Evolutionary conservation across 2,888 invertebrate genomes (phyloP).

Genomic region (Hypselothyrea guttata): DNA sequence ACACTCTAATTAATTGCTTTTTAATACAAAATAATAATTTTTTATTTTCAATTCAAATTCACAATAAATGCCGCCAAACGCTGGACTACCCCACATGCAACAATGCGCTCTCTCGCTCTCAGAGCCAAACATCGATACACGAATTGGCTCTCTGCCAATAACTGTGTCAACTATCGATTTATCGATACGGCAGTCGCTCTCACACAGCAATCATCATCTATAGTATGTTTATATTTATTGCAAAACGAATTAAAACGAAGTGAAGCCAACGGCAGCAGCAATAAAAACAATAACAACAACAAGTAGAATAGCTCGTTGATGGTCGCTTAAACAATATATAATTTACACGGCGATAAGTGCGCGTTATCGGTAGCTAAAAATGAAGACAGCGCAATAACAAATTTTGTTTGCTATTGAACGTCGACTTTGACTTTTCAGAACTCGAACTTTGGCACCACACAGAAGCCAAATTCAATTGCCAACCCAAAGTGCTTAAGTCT

Average conservation of each 20-base stretch:
- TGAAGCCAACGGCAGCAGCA: constrained; percentile 9
- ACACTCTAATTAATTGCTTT: neutral
- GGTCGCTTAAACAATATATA: constrained; percentile 11
- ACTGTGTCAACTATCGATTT: constrained; percentile 3
- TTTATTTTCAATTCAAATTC: too few species aligned
- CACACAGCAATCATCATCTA: constrained; percentile 17
- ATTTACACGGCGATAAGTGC: constrained; percentile 21
- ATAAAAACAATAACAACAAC: constrained; percentile 7
- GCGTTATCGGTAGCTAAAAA: constrained; percentile 24
- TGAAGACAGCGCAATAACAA: constrained; percentile 3
- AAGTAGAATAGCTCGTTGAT: neutral
- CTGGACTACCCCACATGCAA: too few species aligned
- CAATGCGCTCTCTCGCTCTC: neutral
- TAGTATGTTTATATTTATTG: constrained; percentile 54
- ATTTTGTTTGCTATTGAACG: constrained; percentile 42
- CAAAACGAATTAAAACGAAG: constrained; percentile 45
- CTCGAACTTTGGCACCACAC: constrained; percentile 62
- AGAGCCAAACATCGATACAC: neutral
- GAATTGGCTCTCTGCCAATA: neutral
- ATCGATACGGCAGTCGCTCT: constrained; percentile 30
- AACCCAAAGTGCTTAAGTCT: constrained; percentile 20
- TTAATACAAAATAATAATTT: neutral
- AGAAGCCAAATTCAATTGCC: constrained; percentile 31
- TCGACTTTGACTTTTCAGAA: constrained; percentile 45
- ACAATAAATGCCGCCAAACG: too few species aligned